Conservation (phyloP, 1,140 invertebrate species). For the Drosophila ercepeae region DNA sequence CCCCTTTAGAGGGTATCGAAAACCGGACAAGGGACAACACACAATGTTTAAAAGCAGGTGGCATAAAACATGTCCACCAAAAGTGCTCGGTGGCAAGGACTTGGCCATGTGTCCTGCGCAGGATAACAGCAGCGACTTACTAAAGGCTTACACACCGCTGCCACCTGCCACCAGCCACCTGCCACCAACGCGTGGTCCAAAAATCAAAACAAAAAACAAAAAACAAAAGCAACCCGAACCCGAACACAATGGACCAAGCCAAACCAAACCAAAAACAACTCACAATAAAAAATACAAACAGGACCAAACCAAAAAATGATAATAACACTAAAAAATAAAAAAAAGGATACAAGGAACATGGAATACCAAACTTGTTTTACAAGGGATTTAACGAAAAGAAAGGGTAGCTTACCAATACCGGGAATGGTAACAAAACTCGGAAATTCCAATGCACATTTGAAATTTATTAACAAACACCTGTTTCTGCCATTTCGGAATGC, state of each 20-base stretch:
- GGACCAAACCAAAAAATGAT: slow-evolving; percentile 11
- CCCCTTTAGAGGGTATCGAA: neutral
- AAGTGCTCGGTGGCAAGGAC: slow-evolving; percentile 23
- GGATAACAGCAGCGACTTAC: slow-evolving; percentile 31
- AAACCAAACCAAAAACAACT: slow-evolving; percentile 3
- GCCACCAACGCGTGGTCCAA: slow-evolving; percentile 20
- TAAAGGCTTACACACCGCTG: slow-evolving; percentile 33
- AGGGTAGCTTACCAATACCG: slow-evolving; percentile 11
- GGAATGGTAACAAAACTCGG: neutral
- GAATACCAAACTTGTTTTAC: slow-evolving; percentile 33
- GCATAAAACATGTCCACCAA: slow-evolving; percentile 45
- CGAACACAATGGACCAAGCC: neutral
- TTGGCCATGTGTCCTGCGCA: slow-evolving; percentile 38
- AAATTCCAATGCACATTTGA: slow-evolving; percentile 9
- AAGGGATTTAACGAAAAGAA: slow-evolving; percentile 26
- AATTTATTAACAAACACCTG: slow-evolving; percentile 34
- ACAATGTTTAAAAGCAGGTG: slow-evolving; percentile 30
- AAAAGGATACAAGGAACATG: neutral
- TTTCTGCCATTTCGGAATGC: neutral
- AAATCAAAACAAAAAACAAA: slow-evolving; percentile 29
- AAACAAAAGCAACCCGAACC: neutral
- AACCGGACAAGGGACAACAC: slow-evolving; percentile 16
- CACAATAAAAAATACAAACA: slow-evolving; percentile 3
- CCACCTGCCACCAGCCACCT: slow-evolving; percentile 2
- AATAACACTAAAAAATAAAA: slow-evolving; percentile 2